A percentile compares a stretch with the other conserved stretches of the same genome.
Conservation (phyloP, 2,888 invertebrate species). For the Adela reaumurella region DNA sequence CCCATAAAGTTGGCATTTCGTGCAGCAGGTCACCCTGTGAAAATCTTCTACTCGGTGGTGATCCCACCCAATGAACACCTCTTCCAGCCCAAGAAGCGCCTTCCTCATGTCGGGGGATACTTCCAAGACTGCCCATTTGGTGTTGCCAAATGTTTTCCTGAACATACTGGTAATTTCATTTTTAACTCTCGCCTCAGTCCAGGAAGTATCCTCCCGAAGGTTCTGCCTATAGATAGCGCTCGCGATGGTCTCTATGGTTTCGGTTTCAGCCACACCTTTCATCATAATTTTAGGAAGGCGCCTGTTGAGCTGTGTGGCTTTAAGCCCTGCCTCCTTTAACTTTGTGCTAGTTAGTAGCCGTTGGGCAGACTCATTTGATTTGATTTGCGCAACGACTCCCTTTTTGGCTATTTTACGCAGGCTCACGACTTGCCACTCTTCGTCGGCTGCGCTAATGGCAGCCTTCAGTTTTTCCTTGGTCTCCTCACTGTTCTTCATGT, state of each 20-base stretch:
- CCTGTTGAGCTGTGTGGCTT: neutral
- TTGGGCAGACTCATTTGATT: neutral
- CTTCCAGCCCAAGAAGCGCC: neutral
- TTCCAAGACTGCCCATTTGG: conserved; percentile 7
- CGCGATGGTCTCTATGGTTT: neutral
- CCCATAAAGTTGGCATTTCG: conserved; percentile 19
- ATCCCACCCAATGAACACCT: conserved; percentile 13
- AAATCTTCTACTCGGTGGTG: conserved; percentile 6
- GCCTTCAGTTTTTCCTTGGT: neutral
- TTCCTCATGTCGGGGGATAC: conserved; percentile 5
- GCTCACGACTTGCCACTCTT: neutral
- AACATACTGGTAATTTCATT: neutral
- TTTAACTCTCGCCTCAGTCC: neutral
- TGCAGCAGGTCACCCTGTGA: conserved; percentile 12
- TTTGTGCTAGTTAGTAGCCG: neutral
- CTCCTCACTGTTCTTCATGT: neutral
- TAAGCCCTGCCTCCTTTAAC: neutral
- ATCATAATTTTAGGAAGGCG: neutral
- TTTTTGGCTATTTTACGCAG: neutral
- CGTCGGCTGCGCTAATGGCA: neutral
- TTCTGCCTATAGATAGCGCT: neutral
- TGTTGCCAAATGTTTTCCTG: no score
- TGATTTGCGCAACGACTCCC: neutral
- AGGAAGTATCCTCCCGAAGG: conserved; percentile 1
- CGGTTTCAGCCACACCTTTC: neutral